Conservation (phyloP, 1,140 invertebrate species). For the Amphibalanus amphitrite region DNA sequence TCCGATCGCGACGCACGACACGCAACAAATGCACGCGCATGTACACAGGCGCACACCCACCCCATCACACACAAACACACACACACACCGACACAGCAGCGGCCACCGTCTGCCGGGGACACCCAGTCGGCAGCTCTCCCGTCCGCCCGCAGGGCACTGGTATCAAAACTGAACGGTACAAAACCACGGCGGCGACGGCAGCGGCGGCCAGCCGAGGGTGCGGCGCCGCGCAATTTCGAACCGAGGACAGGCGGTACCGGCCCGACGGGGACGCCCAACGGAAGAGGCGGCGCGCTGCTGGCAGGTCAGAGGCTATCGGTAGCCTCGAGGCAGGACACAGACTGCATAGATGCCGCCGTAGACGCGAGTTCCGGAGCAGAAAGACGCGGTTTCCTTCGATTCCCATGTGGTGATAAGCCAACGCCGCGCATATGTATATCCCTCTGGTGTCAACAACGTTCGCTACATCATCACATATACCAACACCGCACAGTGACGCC, state of each 20-base stretch:
- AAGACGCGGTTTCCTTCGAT: not conserved
- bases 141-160: not conserved
- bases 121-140: too few relatives aligned
- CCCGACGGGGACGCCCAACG: not conserved
- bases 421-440: not conserved
- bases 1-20: too few relatives aligned
- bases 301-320: too few relatives aligned
- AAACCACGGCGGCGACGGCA: not conserved
- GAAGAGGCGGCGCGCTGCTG: too few relatives aligned
- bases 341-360: too few relatives aligned
- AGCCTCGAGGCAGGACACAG: too few relatives aligned
- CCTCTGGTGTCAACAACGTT: not conserved
- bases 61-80: too few relatives aligned
- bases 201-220: too few relatives aligned
- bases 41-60: too few relatives aligned
- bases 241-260: not conserved
- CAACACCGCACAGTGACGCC: not conserved
- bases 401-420: not conserved
- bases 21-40: too few relatives aligned
- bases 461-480: not conserved
- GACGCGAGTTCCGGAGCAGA: not conserved
- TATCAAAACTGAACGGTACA: constrained; percentile 1
- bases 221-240: not conserved
- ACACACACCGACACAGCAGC: not conserved
- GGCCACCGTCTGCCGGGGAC: too few relatives aligned